These are phyloP conservation scores for Temnothorax curvispinosus DNA, from an alignment of 1,140 invertebrate species.

Conservation along the genomic window DNA sequence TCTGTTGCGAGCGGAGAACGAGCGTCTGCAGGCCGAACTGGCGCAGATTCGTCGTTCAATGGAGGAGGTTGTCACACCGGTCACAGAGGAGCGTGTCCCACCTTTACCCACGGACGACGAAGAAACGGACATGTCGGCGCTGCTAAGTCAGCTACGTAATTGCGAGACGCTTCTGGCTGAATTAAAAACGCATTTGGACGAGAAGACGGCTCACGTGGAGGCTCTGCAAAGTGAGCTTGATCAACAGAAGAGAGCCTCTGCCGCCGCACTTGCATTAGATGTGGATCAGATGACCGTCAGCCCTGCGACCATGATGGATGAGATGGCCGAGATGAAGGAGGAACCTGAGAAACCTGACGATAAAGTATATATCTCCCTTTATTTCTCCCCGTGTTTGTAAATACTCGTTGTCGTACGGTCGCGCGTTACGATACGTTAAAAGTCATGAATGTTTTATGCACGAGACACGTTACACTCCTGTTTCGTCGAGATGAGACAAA, in stretches of 20 bases:
- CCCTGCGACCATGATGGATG: conserved; percentile 55
- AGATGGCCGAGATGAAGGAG: conserved; percentile 62
- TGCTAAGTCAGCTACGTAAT: conserved; percentile 52
- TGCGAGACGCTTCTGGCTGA: conserved; percentile 66
- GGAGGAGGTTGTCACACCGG: conserved; percentile 9
- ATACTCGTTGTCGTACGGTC: neutral
- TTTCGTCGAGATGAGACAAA: conserved; percentile 9
- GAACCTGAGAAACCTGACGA: conserved; percentile 72
- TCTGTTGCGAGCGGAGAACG: conserved; percentile 71
- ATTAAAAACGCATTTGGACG: conserved; percentile 71
- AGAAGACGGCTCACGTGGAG: conserved; percentile 69
- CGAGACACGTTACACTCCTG: neutral
- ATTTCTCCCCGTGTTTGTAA: neutral
- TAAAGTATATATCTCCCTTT: conserved; percentile 63
- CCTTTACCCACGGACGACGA: neutral
- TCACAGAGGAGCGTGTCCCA: conserved; percentile 1
- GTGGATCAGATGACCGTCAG: conserved; percentile 63
- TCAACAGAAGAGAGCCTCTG: conserved; percentile 31
- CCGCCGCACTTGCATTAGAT: conserved; percentile 56
- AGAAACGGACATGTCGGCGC: conserved; percentile 31
- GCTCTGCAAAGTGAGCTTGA: conserved; percentile 68
- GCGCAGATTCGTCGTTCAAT: conserved; percentile 51
- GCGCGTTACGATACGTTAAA: neutral
- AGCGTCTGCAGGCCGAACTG: conserved; percentile 67
- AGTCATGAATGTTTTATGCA: conserved; percentile 20